Evolutionary conservation across 2,888 invertebrate genomes (phyloP).

Genomic region (Coelogynopora nodosa): DNA sequence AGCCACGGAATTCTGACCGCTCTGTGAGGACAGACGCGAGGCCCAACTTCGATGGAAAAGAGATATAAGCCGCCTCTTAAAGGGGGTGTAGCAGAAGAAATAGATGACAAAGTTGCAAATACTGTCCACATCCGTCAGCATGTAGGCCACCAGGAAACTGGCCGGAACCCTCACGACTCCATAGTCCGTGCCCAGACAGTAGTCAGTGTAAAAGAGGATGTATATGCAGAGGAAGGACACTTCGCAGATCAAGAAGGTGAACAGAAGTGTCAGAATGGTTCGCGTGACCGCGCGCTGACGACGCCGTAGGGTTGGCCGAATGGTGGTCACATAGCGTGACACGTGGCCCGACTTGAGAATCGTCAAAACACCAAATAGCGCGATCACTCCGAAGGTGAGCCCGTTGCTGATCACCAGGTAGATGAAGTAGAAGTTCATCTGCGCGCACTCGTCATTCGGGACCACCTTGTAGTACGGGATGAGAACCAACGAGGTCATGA

Average conservation of each 20-base stretch:
- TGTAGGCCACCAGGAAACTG: background rate
- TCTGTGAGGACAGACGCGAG: background rate
- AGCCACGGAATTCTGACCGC: background rate
- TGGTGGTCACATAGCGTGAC: slow-evolving; percentile 9
- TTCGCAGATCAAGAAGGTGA: slow-evolving; percentile 32
- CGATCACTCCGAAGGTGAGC: slow-evolving; percentile 16
- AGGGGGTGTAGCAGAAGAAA: slow-evolving; percentile 35
- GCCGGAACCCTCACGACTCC: background rate
- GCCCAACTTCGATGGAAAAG: background rate
- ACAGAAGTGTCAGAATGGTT: slow-evolving; percentile 24
- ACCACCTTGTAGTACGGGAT: background rate
- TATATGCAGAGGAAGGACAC: slow-evolving; percentile 16
- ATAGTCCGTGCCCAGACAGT: background rate
- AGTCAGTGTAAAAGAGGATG: background rate
- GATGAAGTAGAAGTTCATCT: slow-evolving; percentile 25
- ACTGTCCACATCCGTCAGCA: slow-evolving; percentile 1
- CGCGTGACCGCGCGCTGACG: slow-evolving; percentile 32
- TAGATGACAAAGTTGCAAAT: slow-evolving; percentile 36
- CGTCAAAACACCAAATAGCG: background rate
- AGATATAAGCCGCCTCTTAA: background rate
- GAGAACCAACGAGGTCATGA: background rate
- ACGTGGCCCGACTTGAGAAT: slow-evolving; percentile 23
- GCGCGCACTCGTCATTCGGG: background rate
- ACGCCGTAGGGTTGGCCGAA: background rate
- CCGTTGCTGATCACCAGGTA: slow-evolving; percentile 4